Conservation (phyloP, 2,113 vertebrate species). For the Chitala chitala region DNA sequence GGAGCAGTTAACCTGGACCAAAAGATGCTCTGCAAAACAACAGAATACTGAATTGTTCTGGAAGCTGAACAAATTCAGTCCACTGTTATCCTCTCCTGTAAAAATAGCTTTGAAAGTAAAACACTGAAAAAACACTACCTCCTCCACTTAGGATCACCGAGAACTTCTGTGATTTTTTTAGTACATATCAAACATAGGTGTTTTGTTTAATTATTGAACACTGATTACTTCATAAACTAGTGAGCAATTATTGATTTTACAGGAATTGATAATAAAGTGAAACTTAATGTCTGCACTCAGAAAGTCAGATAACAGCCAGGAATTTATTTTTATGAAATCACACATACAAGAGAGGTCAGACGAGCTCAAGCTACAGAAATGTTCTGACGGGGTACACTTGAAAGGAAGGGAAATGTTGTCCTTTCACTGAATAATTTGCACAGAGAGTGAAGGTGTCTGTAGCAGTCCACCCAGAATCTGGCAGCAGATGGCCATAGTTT, state of each 20-base stretch:
- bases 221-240: neutral
- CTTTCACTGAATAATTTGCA: constrained; percentile 11
- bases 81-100: neutral
- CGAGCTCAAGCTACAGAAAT: neutral
- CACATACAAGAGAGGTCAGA: neutral
- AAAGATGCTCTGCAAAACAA: too few species aligned
- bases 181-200: neutral
- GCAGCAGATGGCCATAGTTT: constrained; percentile 9
- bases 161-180: neutral
- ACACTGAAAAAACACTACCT: neutral
- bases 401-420: neutral
- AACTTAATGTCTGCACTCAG: neutral
- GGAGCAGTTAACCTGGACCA: too few species aligned
- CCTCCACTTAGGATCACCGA: neutral
- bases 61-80: neutral
- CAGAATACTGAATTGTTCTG: too few species aligned
- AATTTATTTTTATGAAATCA: neutral
- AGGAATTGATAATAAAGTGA: neutral
- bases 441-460: constrained; percentile 16
- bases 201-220: neutral
- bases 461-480: neutral
- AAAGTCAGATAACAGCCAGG: neutral
- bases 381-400: neutral
- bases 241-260: neutral
- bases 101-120: neutral